Evolutionary conservation across 1,140 invertebrate species (phyloP), one percentile per base, ranked within the genome.

Genomic region (Cotesia chilonis): DNA sequence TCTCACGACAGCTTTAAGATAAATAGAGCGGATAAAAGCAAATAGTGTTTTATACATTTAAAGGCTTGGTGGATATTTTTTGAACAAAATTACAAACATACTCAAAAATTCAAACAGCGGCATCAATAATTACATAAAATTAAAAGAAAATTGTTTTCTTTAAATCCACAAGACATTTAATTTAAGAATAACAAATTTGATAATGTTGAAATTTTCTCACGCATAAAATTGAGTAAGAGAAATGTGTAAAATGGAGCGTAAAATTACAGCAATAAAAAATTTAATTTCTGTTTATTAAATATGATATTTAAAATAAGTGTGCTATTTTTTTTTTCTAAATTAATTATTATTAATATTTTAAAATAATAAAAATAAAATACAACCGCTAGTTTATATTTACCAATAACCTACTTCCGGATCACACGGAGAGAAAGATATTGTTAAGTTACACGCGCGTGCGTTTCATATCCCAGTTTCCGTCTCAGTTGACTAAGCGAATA

Each of bases 391-490:
- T 28, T 4, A 9, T 9, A 9, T 10, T 47, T 47, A 47, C 20
- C 52, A 55, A 72, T 72, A 78, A 80, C 78, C 78, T 77, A 78
- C 78, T 78, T 80, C 41, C 68, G 70, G 41, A 41, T 65, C 65
- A 14, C 41, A 47, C 66, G 17, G 47, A 70, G 69, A 70, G 54
- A 37, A 59, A 41, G 41, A 36, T 55, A 9, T 52, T 38, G 69
- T n/a, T 28, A 35, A 63, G 68, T 70, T 70, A 70, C 69, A 54
- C 41, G 74, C 70, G 72, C 73, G 71, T 71, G 76, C 72, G 72
- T 76, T 74, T 75, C 65, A 75, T 75, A 77, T 72, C 75, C 76
- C 72, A 77, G 73, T 76, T 76, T 73, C 35, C 73, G 75, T 77
- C 35, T 68, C 69, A 71, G 55, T 73, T 79, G 75, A 78, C 55